Conservation (phyloP, 2,888 invertebrate genomes). For the Nymphalis urticae region DNA sequence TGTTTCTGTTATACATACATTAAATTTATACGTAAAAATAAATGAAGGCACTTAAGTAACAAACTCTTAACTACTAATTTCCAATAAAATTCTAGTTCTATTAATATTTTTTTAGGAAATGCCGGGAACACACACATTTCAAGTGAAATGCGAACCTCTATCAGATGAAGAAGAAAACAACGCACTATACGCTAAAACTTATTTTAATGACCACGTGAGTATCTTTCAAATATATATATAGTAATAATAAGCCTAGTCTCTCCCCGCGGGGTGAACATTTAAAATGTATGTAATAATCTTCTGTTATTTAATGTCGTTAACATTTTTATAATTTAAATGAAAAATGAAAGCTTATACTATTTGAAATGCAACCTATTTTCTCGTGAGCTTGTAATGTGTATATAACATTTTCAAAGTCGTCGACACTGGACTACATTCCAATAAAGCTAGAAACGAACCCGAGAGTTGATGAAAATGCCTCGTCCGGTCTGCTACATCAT, state of each 20-base stretch:
- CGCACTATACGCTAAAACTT: slow-evolving; percentile 55
- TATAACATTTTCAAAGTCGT: slow-evolving; percentile 18
- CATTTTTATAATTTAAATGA: no score
- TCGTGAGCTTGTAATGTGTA: no score
- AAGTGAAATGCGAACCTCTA: slow-evolving; percentile 68
- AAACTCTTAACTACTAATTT: background rate
- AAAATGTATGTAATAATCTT: no score
- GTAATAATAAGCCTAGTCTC: no score
- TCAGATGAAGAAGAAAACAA: slow-evolving; percentile 67
- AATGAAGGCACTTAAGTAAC: background rate
- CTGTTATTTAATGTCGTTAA: no score
- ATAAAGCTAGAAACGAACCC: slow-evolving; percentile 51
- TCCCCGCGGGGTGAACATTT: no score
- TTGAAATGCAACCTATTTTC: no score
- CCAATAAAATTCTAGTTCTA: background rate
- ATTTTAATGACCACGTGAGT: slow-evolving; percentile 56
- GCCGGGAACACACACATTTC: slow-evolving; percentile 59
- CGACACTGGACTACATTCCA: slow-evolving; percentile 45
- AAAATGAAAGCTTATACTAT: no score
- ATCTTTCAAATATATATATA: slow-evolving; percentile 14
- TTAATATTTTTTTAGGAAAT: slow-evolving; percentile 56
- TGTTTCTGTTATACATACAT: background rate
- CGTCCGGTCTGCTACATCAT: slow-evolving; percentile 53
- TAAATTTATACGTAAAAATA: background rate
- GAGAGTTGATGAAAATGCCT: slow-evolving; percentile 44